phyloP scores from a whole-genome alignment of 2,113 vertebrate genomes.

The Sceloporus tristichus region DNA sequence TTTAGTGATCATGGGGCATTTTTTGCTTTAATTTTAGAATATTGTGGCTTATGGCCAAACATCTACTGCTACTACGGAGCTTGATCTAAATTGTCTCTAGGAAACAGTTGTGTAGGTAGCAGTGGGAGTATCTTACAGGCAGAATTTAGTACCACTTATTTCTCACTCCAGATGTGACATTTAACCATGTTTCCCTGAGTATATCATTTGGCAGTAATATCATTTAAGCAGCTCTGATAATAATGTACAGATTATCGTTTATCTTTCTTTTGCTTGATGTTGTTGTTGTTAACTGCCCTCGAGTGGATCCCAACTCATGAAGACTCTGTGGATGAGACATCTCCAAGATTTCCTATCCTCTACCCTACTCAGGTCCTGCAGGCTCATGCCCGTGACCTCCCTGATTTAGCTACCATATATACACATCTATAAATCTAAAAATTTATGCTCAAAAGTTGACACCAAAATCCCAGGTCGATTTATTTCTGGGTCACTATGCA shows the following conservation, averaged over 20 bases:
- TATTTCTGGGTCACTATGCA: too few species aligned
- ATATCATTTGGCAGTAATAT: neutral
- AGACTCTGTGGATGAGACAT: too few species aligned
- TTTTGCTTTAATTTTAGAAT: neutral
- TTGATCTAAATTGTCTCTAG: neutral
- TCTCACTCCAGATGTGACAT: neutral
- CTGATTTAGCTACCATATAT: too few species aligned
- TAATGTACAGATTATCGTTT: neutral
- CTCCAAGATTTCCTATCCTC: too few species aligned
- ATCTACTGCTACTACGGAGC: neutral
- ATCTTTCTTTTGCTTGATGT: too few species aligned
- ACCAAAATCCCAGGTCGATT: too few species aligned
- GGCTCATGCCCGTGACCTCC: too few species aligned
- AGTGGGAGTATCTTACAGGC: neutral
- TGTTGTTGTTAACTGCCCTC: too few species aligned
- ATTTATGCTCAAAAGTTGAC: too few species aligned
- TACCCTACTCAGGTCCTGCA: too few species aligned
- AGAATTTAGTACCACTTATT: neutral
- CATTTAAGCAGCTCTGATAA: neutral
- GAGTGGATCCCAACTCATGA: too few species aligned
- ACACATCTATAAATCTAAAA: too few species aligned
- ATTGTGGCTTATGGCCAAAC: neutral
- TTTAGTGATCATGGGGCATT: neutral
- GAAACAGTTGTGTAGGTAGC: neutral
- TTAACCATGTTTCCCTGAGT: neutral